A percentile compares a stretch with the other conserved stretches of the same genome.
These are phyloP conservation scores for Euspilapteryx auroguttella DNA, from an alignment of 2,888 invertebrate species.

Conservation along the genomic window DNA sequence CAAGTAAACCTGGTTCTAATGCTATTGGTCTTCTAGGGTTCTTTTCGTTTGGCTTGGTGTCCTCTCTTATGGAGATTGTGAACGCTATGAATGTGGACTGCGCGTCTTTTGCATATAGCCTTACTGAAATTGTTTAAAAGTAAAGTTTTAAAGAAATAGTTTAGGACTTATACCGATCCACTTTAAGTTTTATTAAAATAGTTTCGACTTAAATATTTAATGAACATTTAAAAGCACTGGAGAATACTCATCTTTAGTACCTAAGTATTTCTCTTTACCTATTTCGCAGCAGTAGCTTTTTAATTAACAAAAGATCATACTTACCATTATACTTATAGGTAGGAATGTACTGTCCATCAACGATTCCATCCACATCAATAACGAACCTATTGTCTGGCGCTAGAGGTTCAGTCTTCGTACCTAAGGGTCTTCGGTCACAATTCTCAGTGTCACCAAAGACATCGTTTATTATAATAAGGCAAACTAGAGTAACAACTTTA, in stretches of 20 bases:
- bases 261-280: no score
- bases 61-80: slow-evolving; percentile 32
- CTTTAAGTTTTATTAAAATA: no score
- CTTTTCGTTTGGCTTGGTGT: slow-evolving; percentile 19
- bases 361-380: slow-evolving; percentile 23
- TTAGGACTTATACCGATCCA: no score
- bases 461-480: not conserved
- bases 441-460: slow-evolving; percentile 12
- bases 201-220: no score
- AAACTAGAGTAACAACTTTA: not conserved
- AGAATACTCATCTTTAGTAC: no score
- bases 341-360: slow-evolving; percentile 19
- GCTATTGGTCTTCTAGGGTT: slow-evolving; percentile 26
- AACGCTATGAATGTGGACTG: slow-evolving; percentile 36
- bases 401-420: slow-evolving; percentile 25
- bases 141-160: no score
- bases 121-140: slow-evolving; percentile 27
- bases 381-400: slow-evolving; percentile 37
- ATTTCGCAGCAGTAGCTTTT: no score
- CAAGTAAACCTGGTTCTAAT: slow-evolving; percentile 24
- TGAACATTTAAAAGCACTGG: no score
- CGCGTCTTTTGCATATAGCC: slow-evolving; percentile 22
- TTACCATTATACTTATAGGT: slow-evolving; percentile 26
- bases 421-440: slow-evolving; percentile 32
- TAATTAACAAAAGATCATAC: no score